A percentile compares a stretch with the other conserved stretches of the same genome.
Conservation (phyloP, 2,113 vertebrate genomes). For the Gambusia affinis region DNA sequence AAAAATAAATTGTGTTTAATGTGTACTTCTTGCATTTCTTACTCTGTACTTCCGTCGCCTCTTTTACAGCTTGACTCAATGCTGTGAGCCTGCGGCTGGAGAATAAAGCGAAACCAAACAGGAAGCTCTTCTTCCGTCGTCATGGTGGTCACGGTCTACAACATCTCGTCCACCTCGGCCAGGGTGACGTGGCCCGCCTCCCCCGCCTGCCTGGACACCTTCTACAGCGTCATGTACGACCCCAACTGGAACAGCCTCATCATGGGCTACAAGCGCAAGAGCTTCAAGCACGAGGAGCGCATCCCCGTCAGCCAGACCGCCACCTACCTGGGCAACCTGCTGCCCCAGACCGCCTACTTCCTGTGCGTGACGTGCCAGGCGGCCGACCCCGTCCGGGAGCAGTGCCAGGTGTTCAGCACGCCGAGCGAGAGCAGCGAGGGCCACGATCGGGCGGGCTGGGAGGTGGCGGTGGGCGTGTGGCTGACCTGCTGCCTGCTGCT, state of each 20-base stretch:
- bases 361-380: constrained; percentile 89
- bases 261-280: constrained; percentile 83
- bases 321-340: constrained; percentile 82
- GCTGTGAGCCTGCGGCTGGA: neutral
- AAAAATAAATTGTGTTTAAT: neutral
- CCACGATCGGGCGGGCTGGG: constrained; percentile 75
- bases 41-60: neutral
- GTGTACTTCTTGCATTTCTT: neutral
- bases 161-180: constrained; percentile 84
- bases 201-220: constrained; percentile 82
- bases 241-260: constrained; percentile 87
- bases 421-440: constrained; percentile 64
- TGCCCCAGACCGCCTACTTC: constrained; percentile 85
- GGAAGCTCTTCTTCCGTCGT: neutral
- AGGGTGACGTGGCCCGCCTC: constrained; percentile 82
- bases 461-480: constrained; percentile 86
- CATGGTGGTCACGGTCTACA: constrained; percentile 84
- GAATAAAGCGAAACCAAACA: neutral
- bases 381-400: constrained; percentile 82
- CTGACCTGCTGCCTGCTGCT: constrained; percentile 86
- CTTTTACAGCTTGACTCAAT: neutral
- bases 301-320: constrained; percentile 85
- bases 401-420: constrained; percentile 87
- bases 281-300: constrained; percentile 85
- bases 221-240: constrained; percentile 91